Evolutionary conservation across 2,797 vertebrate genomes (phyloP).

Genomic region (Propithecus perrieri): DNA sequence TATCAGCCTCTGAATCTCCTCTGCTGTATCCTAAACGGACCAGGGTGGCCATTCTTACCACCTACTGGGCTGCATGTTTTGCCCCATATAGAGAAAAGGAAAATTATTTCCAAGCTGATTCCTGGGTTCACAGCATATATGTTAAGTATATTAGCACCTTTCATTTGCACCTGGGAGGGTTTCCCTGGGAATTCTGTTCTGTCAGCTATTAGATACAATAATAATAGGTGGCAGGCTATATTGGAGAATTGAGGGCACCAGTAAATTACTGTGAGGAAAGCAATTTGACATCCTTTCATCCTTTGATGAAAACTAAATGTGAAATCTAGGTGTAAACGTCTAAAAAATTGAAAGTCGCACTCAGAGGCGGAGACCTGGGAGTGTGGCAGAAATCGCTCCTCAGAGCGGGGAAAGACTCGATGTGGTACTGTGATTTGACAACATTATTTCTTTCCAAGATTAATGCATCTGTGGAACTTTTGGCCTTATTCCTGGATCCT

Average conservation of each 20-base stretch:
- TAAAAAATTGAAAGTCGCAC: constrained; percentile 68
- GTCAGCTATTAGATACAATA: constrained; percentile 61
- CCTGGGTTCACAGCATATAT: neutral
- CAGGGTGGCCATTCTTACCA: neutral
- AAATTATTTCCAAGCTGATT: neutral
- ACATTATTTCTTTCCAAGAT: constrained; percentile 58
- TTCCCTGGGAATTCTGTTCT: constrained; percentile 47
- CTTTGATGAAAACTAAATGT: constrained; percentile 72
- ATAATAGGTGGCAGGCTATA: constrained; percentile 56
- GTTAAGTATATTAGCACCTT: constrained; percentile 34
- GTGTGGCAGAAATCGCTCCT: neutral
- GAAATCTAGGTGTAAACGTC: constrained; percentile 73
- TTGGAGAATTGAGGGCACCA: constrained; percentile 21
- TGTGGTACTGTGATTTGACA: neutral
- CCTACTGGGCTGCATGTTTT: neutral
- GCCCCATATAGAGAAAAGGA: neutral
- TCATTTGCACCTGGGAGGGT: constrained; percentile 41
- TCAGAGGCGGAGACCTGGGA: neutral
- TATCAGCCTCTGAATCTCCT: neutral
- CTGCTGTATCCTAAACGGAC: neutral
- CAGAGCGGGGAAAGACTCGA: neutral
- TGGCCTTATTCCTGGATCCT: constrained; percentile 44
- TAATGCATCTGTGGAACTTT: constrained; percentile 18
- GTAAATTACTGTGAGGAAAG: constrained; percentile 77
- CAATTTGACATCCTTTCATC: constrained; percentile 76